Base-by-base conservation (phyloP, 2,797 vertebrate genomes). In the Poecilia picta region DNA sequence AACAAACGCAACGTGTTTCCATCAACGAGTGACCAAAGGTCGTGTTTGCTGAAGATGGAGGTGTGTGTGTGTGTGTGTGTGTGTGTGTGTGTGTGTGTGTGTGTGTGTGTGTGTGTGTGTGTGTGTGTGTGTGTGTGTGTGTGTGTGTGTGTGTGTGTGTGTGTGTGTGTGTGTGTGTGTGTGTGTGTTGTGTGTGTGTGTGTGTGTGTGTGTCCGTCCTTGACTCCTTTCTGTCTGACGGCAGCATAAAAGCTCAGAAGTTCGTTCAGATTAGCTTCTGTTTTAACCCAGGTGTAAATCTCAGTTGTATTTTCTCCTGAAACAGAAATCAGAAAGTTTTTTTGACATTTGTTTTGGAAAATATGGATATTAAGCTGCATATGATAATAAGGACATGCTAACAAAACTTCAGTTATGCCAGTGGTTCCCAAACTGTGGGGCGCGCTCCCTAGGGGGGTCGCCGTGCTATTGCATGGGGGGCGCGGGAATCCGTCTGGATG, bases 1-100 rank as follows among this genome's bases (percentile, higher is more conserved):
- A 15, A 5, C 39, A 5, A 31, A 33, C 80, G 45, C n/a, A 4
- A 68, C 74, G 16, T 31, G 25, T 66, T 84, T 64, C 73, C 41
- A 39, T 25, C 59, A 20, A 20, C 33, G 5, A 64, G 31, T 3
- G 78, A 83, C 73, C 84, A 13, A 92, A 93, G 92, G 89, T 90
- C 84, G 76, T 92, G 88, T 92, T 90, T 94, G 90, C 83, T 46
- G 77, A 85, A 49, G 78, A 82, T 74, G 77, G 81, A 81, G 81
- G 75, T 74, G 64, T 39, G 72, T 84, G 80, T 79, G 77, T 78
- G 81, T 79, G 80, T 79, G 20, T 75, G 47, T 81, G 74, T 11
- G 53, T 57, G 53, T n/a, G 25, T 0, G 51, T 53, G 18, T 8
- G 46, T 47, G 46, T 16, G 46, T 47, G 46, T 47, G 46, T 13